Percentiles rank a stretch among this genome's conserved stretches.
Conservation (phyloP, 2,113 vertebrate species). For the Aix galericulata region DNA sequence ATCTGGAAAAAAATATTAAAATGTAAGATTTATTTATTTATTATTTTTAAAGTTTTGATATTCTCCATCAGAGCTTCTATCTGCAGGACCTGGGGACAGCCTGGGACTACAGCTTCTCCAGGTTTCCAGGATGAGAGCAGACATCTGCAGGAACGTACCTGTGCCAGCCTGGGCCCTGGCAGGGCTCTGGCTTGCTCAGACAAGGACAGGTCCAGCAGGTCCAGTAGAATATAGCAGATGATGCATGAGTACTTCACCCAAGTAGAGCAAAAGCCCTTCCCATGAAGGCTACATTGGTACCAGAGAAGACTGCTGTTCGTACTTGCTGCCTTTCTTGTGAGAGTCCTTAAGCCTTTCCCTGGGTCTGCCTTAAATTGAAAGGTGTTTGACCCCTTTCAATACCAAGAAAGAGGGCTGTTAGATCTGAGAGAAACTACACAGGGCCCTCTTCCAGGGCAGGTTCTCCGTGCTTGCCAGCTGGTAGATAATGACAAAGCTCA, state of each 20-base stretch:
- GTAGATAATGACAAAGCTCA: neutral
- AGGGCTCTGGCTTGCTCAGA: neutral
- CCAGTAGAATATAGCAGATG: neutral
- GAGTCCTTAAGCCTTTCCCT: neutral
- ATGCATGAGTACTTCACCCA: neutral
- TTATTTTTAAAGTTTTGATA: rapidly evolving
- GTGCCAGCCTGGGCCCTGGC: neutral
- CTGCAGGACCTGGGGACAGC: neutral
- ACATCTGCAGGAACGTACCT: neutral
- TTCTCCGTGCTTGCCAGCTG: neutral
- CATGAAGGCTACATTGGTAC: neutral
- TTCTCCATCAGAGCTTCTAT: neutral
- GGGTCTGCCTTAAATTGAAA: neutral
- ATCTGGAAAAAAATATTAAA: neutral
- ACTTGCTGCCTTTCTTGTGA: neutral
- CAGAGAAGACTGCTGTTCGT: neutral
- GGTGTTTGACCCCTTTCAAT: neutral
- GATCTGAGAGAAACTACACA: neutral
- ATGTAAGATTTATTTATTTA: neutral
- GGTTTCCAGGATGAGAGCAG: neutral
- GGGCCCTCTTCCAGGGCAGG: neutral
- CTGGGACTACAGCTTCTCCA: neutral
- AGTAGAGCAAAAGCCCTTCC: neutral
- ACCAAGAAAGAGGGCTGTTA: neutral
- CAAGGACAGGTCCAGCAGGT: neutral